Evolutionary conservation across 2,113 vertebrate genomes (phyloP).

Genomic region (Sinocyclocheilus anshuiensis): DNA sequence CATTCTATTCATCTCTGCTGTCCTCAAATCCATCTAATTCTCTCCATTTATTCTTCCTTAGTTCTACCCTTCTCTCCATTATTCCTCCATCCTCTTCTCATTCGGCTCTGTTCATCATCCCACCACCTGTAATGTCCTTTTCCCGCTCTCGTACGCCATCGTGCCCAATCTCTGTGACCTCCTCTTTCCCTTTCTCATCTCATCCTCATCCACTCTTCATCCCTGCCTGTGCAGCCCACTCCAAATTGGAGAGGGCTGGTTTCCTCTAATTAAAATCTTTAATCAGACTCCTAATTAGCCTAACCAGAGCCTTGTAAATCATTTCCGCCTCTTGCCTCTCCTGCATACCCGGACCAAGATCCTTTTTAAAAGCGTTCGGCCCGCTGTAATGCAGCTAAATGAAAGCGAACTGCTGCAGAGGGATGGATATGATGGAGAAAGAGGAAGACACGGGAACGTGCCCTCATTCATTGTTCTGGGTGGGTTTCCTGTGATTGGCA

Average conservation of each 20-base stretch:
- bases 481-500: slow-evolving; percentile 41
- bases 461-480: slow-evolving; percentile 1
- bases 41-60: background rate
- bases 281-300: slow-evolving; percentile 81
- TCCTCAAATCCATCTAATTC: slow-evolving; percentile 14
- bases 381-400: slow-evolving; percentile 47
- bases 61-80: slow-evolving; percentile 19
- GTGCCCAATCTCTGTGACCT: slow-evolving; percentile 1
- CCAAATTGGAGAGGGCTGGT: slow-evolving; percentile 73
- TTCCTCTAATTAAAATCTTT: slow-evolving; percentile 81
- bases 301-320: slow-evolving; percentile 80
- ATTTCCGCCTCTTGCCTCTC: slow-evolving; percentile 69
- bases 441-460: background rate
- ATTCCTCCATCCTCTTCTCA: slow-evolving; percentile 17
- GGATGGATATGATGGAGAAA: slow-evolving; percentile 54
- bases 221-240: slow-evolving; percentile 69
- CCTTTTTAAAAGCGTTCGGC: slow-evolving; percentile 72
- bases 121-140: slow-evolving; percentile 3
- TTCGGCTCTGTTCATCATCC: slow-evolving; percentile 21
- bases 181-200: background rate
- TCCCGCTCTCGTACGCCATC: background rate
- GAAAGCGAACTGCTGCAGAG: slow-evolving; percentile 32
- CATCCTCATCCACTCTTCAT: slow-evolving; percentile 57
- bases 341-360: slow-evolving; percentile 68
- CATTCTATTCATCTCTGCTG: background rate